phyloP scores from a whole-genome alignment of 2,888 invertebrate genomes.

The Drosophila kuntzei region DNA sequence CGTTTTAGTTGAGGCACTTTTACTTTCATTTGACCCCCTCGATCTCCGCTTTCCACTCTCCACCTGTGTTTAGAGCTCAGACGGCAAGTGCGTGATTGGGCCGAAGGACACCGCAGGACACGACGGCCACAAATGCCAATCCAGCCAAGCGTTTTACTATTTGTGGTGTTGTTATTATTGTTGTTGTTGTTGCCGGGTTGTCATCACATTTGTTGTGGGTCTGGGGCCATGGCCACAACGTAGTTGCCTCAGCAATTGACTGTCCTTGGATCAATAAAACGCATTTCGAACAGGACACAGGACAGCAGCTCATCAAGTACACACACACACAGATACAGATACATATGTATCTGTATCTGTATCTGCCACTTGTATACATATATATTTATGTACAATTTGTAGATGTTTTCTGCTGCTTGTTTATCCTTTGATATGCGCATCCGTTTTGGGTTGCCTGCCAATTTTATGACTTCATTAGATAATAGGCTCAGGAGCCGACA shows the following conservation, averaged over 20 bases:
- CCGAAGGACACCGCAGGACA: constrained; percentile 66
- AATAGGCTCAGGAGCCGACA: constrained; percentile 47
- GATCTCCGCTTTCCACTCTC: too few relatives aligned
- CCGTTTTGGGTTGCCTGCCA: constrained; percentile 44
- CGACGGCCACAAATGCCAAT: constrained; percentile 33
- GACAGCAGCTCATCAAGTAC: constrained; percentile 26
- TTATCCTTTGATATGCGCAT: constrained; percentile 53
- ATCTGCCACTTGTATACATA: constrained; percentile 8
- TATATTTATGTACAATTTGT: constrained; percentile 13
- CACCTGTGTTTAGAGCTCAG: constrained; percentile 58
- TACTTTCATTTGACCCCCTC: constrained; percentile 32
- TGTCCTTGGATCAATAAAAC: constrained; percentile 76
- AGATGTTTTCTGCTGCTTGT: constrained; percentile 5
- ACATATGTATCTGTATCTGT: constrained; percentile 5
- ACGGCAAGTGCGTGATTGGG: constrained; percentile 74
- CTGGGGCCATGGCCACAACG: constrained; percentile 45
- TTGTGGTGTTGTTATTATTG: constrained; percentile 21
- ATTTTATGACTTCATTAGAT: constrained; percentile 71
- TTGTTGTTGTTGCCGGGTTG: constrained; percentile 39
- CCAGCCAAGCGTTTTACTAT: constrained; percentile 50
- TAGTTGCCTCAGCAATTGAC: constrained; percentile 41
- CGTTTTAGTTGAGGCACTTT: constrained; percentile 45
- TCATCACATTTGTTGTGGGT: constrained; percentile 60
- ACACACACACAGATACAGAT: constrained; percentile 15
- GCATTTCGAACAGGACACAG: constrained; percentile 48